Conservation (phyloP, 2,888 invertebrate genomes). For the Pachycephus smyrnensis region DNA sequence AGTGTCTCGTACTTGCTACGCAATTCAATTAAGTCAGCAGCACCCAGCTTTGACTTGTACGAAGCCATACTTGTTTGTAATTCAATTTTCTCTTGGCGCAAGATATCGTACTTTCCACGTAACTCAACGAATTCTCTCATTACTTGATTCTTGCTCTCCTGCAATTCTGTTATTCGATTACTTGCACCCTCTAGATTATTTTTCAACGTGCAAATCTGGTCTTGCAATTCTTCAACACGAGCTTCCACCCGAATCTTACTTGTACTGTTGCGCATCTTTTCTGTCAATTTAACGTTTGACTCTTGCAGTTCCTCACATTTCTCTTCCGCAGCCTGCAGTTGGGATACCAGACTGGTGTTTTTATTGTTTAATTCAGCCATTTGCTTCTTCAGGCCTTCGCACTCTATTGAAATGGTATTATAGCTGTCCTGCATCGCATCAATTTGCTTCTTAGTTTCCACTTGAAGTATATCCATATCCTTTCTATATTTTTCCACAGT, state of each 20-base stretch:
- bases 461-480: constrained; percentile 62
- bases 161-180: constrained; percentile 54
- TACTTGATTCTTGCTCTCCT: constrained; percentile 46
- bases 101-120: constrained; percentile 36
- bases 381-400: constrained; percentile 57
- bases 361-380: constrained; percentile 64
- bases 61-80: constrained; percentile 31
- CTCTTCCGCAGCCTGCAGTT: constrained; percentile 68
- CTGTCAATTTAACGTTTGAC: constrained; percentile 63
- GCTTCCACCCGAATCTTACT: constrained; percentile 62
- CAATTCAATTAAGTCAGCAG: constrained; percentile 29
- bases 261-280: constrained; percentile 68
- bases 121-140: constrained; percentile 42
- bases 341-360: constrained; percentile 65
- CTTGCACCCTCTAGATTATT: constrained; percentile 60
- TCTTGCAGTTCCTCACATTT: constrained; percentile 68
- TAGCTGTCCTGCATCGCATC: constrained; percentile 43
- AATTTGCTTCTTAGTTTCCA: constrained; percentile 57
- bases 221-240: constrained; percentile 54
- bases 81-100: constrained; percentile 41
- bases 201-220: constrained; percentile 53
- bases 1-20: constrained; percentile 44
- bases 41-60: constrained; percentile 35
- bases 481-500: constrained; percentile 60
- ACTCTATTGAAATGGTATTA: constrained; percentile 56